phyloP scores from a whole-genome alignment of 2,888 invertebrate species.

The Cheilosia impressa region DNA sequence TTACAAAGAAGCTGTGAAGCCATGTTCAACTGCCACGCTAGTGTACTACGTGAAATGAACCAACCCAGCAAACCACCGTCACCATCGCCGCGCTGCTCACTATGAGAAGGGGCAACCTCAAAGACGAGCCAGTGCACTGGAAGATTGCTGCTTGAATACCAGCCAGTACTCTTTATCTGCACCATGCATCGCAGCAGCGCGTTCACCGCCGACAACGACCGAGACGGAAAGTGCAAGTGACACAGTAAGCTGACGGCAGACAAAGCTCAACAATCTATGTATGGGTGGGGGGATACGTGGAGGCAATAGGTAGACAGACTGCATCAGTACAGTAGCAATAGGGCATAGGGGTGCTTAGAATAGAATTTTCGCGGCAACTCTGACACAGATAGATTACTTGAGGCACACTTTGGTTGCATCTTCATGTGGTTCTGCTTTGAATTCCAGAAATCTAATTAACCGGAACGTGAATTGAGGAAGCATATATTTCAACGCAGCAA shows the following conservation, averaged over 20 bases:
- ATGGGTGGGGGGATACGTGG: constrained; percentile 14
- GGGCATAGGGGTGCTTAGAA: constrained; percentile 36
- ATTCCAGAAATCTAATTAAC: constrained; percentile 66
- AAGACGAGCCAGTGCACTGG: constrained; percentile 28
- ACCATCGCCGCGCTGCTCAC: background rate
- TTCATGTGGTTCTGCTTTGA: constrained; percentile 23
- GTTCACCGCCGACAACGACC: constrained; percentile 2
- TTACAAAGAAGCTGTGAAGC: constrained; percentile 59
- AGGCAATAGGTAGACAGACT: constrained; percentile 13
- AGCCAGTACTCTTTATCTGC: constrained; percentile 37
- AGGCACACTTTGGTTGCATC: constrained; percentile 16
- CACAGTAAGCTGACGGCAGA: constrained; percentile 69
- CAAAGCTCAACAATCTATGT: constrained; percentile 51
- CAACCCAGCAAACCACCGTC: constrained; percentile 1
- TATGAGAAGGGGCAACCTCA: constrained; percentile 5
- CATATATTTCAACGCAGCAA: constrained; percentile 13
- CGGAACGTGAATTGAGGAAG: constrained; percentile 46
- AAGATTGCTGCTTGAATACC: constrained; percentile 41
- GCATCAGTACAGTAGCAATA: background rate
- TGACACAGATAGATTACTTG: constrained; percentile 56
- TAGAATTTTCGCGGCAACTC: constrained; percentile 63
- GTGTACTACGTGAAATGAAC: constrained; percentile 1
- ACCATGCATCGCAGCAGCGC: constrained; percentile 10
- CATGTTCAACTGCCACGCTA: constrained; percentile 51
- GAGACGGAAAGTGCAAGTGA: constrained; percentile 65